phyloP scores from a whole-genome alignment of 2,888 invertebrate species.

The Drosophila maculinotata region DNA sequence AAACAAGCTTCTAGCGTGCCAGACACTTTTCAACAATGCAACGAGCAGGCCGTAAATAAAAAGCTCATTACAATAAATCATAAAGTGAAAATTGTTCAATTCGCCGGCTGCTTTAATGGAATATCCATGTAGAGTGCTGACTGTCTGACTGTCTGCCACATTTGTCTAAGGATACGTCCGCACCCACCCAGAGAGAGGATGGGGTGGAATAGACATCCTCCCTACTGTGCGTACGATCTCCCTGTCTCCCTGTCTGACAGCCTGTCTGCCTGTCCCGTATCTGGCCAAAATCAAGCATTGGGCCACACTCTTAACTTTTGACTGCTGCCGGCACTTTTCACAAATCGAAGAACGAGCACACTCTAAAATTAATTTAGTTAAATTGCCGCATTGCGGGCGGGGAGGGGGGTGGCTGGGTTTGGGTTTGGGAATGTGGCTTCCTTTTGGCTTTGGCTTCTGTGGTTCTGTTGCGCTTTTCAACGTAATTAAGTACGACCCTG shows the following conservation, averaged over 20 bases:
- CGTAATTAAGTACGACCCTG: constrained; percentile 72
- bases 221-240: constrained; percentile 4
- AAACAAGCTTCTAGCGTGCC: constrained; percentile 48
- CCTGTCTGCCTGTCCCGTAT: constrained; percentile 26
- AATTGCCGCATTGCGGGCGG: constrained; percentile 55
- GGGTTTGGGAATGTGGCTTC: constrained; percentile 12
- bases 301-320: constrained; percentile 64
- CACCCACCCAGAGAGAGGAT: constrained; percentile 23
- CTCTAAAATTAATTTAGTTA: constrained; percentile 79
- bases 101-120: constrained; percentile 67
- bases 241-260: constrained; percentile 7
- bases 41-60: constrained; percentile 69
- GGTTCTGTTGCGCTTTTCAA: constrained; percentile 73
- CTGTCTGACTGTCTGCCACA: constrained; percentile 42
- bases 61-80: constrained; percentile 79
- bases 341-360: constrained; percentile 67
- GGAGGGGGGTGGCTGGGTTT: neutral
- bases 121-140: constrained; percentile 61
- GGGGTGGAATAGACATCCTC: constrained; percentile 9
- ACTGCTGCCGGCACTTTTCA: constrained; percentile 45
- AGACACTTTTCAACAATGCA: constrained; percentile 38
- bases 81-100: constrained; percentile 77
- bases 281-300: constrained; percentile 66
- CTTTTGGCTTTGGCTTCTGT: constrained; percentile 37
- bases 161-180: constrained; percentile 70